phyloP scores from a whole-genome alignment of 2,113 vertebrate species.

The Seriola quinqueradiata region DNA sequence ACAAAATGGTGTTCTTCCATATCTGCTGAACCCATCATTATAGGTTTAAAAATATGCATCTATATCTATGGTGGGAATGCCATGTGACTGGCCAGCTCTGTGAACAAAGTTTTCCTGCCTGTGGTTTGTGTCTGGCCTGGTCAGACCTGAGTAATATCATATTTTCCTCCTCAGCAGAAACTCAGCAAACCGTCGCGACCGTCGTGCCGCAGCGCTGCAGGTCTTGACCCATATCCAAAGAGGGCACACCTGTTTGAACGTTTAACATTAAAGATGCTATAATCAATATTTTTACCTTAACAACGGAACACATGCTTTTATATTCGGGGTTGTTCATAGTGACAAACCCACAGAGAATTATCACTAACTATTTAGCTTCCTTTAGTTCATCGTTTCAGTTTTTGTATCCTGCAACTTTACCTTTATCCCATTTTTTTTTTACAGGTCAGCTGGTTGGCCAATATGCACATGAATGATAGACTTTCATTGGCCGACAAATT shows the following conservation, averaged over 20 bases:
- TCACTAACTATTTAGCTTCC: too few species aligned
- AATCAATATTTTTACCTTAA: neutral
- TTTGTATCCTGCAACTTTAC: neutral
- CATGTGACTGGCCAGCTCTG: constrained; percentile 22
- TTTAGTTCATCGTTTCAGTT: neutral
- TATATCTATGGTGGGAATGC: neutral
- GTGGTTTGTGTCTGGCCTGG: constrained; percentile 45
- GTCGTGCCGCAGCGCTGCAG: too few species aligned
- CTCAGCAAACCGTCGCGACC: neutral
- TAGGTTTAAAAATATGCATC: constrained; percentile 14
- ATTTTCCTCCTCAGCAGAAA: constrained; percentile 13
- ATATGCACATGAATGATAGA: too few species aligned
- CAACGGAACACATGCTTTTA: too few species aligned
- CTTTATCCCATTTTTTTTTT: too few species aligned
- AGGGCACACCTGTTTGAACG: too few species aligned
- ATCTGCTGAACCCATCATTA: neutral
- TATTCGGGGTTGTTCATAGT: too few species aligned
- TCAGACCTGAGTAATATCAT: constrained; percentile 35
- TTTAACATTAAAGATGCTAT: neutral
- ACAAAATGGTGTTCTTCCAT: neutral
- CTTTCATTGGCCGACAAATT: too few species aligned
- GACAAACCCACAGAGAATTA: too few species aligned
- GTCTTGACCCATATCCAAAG: too few species aligned
- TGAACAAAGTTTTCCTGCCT: constrained; percentile 36
- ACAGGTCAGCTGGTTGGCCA: too few species aligned